These are phyloP conservation scores for Orthosia gracilis DNA, from an alignment of 2,888 invertebrate genomes.

Conservation along the genomic window DNA sequence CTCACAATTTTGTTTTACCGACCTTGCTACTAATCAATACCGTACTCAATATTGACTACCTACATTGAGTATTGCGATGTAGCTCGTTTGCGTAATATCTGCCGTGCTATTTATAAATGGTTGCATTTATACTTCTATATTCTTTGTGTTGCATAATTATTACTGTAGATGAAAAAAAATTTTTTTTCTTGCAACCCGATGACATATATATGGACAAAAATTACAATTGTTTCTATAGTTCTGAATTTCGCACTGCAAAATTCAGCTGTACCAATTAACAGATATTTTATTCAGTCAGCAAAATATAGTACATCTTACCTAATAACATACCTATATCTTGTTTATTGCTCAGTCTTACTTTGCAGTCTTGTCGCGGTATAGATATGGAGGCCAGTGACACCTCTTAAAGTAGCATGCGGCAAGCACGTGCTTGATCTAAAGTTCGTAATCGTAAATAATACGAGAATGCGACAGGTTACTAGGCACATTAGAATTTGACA, in stretches of 20 bases:
- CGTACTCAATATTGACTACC: conserved; percentile 33
- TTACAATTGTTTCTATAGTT: neutral
- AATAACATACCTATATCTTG: neutral
- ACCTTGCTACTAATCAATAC: conserved; percentile 64
- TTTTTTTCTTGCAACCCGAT: too few species aligned
- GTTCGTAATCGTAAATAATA: conserved; percentile 36
- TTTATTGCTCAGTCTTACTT: conserved; percentile 23
- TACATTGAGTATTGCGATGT: conserved; percentile 32
- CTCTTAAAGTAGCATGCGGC: conserved; percentile 42
- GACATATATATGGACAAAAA: neutral
- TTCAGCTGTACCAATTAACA: neutral
- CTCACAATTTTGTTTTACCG: conserved; percentile 59
- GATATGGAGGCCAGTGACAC: conserved; percentile 54
- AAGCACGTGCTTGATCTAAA: conserved; percentile 43
- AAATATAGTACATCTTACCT: neutral
- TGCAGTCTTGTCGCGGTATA: conserved; percentile 27
- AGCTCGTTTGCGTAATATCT: conserved; percentile 30
- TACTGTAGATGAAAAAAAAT: neutral
- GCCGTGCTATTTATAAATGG: conserved; percentile 16
- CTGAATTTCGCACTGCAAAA: neutral
- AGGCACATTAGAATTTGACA: conserved; percentile 27
- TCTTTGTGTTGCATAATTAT: neutral
- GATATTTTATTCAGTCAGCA: neutral
- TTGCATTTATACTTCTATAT: neutral
- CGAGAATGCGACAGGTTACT: conserved; percentile 21